A percentile compares a stretch with the other conserved stretches of the same genome.
phyloP scores from a whole-genome alignment of 2,113 vertebrate genomes.

The Amazona guildingii region DNA sequence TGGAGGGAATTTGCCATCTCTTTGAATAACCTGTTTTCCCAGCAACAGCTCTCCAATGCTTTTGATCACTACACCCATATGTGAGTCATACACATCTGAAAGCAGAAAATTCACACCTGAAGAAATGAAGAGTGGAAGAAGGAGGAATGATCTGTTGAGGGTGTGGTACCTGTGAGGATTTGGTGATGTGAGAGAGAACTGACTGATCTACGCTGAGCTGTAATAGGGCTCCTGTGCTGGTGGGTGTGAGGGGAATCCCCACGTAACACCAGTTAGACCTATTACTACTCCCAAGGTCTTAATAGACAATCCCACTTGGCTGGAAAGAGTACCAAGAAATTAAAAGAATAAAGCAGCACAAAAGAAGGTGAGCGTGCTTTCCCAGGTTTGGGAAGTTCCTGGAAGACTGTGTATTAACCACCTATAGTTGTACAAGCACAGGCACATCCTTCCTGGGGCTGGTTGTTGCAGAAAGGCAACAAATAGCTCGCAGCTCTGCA shows the following conservation, averaged over 20 bases:
- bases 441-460: neutral
- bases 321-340: neutral
- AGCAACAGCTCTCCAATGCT: neutral
- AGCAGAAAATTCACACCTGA: neutral
- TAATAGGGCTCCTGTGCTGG: neutral
- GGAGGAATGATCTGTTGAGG: neutral
- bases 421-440: neutral
- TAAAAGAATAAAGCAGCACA: neutral
- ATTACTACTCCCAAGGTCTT: neutral
- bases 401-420: neutral
- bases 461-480: neutral
- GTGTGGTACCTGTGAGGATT: neutral
- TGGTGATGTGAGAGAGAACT: neutral
- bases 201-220: neutral
- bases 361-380: neutral
- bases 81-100: neutral
- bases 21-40: neutral
- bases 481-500: neutral
- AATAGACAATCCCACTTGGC: neutral
- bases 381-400: neutral
- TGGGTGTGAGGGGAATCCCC: too few relatives aligned
- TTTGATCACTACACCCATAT: neutral
- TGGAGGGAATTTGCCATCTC: neutral
- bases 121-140: neutral
- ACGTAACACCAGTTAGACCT: neutral